Evolutionary conservation across 1,140 invertebrate genomes (phyloP), one percentile per base, ranked within the genome.

Genomic region (Centruroides sculpturatus): DNA sequence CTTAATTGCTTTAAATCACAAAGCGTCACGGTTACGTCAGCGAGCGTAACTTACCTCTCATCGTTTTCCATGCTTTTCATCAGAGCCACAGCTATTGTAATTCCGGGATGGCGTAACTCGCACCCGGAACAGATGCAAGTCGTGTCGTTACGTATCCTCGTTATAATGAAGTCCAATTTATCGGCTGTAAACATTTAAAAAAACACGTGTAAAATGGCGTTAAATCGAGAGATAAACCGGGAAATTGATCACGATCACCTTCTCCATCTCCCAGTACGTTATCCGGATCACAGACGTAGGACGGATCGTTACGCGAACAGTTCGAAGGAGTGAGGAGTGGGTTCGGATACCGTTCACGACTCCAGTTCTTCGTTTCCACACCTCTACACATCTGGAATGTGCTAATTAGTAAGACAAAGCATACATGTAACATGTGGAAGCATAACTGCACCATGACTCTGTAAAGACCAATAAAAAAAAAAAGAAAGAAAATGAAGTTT

Each of bases 261-360:
- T 62, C 48, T 41, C 56, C 56, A 4, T 46, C 4, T 1, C 47
- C 12, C 4, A 62, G 55, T 23, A 62, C 41, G 56, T 49, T 58
- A 12, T 62, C 52, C 5, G 60, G 60, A 35, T 62, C 60, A 36
- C 60, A 62, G 12, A 62, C 13, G 47, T 47, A 62, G 6, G 60
- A 53, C 3, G 60, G 41, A 7, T 53, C 41, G 4, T 13, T 8
- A 35, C 52, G 47, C 23, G 56, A 56, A 35, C 60, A 62, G n/a
- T 54, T 47, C 6, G 51, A 13, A 46, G 50, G 58, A 34, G 57
- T 51, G 0, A 6, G 49, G 12, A 58, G 56, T 5, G 60, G 60
- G 23, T 62, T 58, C 12, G 60, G 60, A 23, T 54, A 62, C 23
- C 58, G 56, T 1, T 5, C 9, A 52, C 12, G 5, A 9, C 12